These are phyloP conservation scores for Stegophylla sp. DNA, from an alignment of 2,888 invertebrate genomes.

Conservation along the genomic window DNA sequence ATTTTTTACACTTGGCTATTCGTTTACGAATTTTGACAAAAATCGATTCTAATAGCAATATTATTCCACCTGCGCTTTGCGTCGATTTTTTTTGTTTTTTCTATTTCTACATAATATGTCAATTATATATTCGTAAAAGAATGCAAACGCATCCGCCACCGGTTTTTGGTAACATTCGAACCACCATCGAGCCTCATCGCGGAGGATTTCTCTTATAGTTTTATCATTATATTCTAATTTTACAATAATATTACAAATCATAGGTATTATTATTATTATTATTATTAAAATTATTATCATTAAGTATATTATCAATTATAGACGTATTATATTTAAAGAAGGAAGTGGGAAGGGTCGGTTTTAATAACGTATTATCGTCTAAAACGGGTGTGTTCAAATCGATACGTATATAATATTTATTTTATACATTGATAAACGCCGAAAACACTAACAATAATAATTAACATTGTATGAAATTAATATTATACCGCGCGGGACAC, in stretches of 20 bases:
- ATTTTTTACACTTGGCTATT: conserved; percentile 52
- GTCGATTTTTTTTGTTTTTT: not conserved
- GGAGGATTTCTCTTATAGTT: conserved; percentile 52
- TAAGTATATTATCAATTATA: conserved; percentile 38
- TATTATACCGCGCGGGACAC: conserved; percentile 19
- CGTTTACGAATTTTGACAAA: conserved; percentile 49
- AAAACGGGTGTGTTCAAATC: too few species aligned
- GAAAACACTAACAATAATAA: conserved; percentile 18
- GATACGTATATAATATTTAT: too few species aligned
- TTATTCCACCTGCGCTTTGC: too few species aligned
- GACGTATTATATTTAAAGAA: not conserved
- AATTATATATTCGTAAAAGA: conserved; percentile 57
- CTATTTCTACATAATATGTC: not conserved
- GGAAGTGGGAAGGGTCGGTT: too few species aligned
- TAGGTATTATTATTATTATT: conserved; percentile 14
- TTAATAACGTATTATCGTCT: not conserved
- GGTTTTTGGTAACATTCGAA: conserved; percentile 59
- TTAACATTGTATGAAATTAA: too few species aligned
- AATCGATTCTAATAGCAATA: not conserved
- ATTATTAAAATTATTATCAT: conserved; percentile 5
- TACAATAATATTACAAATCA: conserved; percentile 22
- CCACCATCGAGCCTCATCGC: conserved; percentile 54
- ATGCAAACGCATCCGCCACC: conserved; percentile 51
- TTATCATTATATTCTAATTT: conserved; percentile 33
- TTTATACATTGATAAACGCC: not conserved